Evolutionary conservation across 2,888 invertebrate genomes (phyloP).

Genomic region (Acanthosepion lycidas): DNA sequence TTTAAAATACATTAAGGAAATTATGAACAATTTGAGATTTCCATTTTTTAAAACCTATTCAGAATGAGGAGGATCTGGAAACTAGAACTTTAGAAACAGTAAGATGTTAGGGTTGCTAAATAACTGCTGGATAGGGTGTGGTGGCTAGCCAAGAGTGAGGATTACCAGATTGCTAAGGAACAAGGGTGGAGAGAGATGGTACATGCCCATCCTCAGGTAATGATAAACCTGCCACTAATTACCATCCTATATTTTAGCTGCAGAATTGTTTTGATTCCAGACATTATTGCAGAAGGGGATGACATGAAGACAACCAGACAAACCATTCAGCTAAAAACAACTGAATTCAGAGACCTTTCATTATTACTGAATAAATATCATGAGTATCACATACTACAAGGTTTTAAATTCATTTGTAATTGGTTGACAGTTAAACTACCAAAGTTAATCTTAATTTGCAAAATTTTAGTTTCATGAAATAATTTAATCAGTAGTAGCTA

Average conservation of each 20-base stretch:
- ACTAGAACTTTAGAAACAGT: not conserved
- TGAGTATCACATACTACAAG: too few species aligned
- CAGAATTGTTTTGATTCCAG: not conserved
- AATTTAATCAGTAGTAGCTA: too few species aligned
- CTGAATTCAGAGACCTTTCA: too few species aligned
- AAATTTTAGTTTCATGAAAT: too few species aligned
- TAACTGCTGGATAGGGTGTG: not conserved
- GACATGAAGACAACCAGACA: not conserved
- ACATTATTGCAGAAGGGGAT: not conserved
- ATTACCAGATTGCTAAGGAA: not conserved
- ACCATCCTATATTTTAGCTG: not conserved
- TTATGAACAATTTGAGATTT: too few species aligned
- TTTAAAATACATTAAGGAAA: too few species aligned
- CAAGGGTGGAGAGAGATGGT: not conserved
- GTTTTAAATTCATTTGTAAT: too few species aligned
- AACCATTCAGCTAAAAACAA: too few species aligned
- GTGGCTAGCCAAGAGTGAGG: not conserved
- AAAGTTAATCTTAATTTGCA: too few species aligned
- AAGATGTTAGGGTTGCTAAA: not conserved
- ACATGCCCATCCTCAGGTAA: not conserved
- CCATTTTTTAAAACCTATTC: too few species aligned
- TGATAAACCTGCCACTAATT: not conserved
- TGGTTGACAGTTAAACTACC: too few species aligned
- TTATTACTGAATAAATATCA: too few species aligned
- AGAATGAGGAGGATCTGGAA: not conserved